Conservation (phyloP, 2,113 vertebrate species). For the Ondatra zibethicus region DNA sequence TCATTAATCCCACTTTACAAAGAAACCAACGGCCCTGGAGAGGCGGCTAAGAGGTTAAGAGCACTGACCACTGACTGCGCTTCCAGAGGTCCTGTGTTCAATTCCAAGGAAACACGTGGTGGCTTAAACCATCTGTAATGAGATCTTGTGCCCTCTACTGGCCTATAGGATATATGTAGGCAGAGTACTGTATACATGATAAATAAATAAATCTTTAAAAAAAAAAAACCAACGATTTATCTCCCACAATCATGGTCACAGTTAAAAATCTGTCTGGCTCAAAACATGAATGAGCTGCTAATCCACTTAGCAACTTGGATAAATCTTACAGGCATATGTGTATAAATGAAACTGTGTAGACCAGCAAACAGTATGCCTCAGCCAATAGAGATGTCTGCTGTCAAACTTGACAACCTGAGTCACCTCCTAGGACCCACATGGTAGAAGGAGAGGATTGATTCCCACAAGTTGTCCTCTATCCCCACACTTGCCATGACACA, state of each 20-base stretch:
- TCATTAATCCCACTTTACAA: slow-evolving; percentile 50
- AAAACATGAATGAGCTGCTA: slow-evolving; percentile 7
- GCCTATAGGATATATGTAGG: too few relatives aligned
- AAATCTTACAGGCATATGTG: slow-evolving; percentile 9
- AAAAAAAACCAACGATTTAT: slow-evolving; percentile 38
- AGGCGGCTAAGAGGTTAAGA: too few relatives aligned
- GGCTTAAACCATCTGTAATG: too few relatives aligned
- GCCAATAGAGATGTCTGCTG: background rate
- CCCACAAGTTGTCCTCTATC: background rate
- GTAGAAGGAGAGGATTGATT: background rate
- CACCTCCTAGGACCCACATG: background rate
- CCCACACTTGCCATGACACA: background rate
- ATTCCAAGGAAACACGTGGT: too few relatives aligned
- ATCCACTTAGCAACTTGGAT: background rate
- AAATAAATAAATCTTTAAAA: too few relatives aligned
- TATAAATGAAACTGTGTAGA: slow-evolving; percentile 25
- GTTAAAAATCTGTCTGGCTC: slow-evolving; percentile 15
- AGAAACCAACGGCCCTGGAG: slow-evolving; percentile 37
- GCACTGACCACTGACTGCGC: too few relatives aligned
- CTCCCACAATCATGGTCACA: slow-evolving; percentile 4
- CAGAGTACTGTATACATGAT: too few relatives aligned
- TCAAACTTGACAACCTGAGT: background rate
- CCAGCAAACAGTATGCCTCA: too few relatives aligned
- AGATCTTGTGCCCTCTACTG: too few relatives aligned
- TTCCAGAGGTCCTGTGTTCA: too few relatives aligned